Percentiles rank a stretch among this genome's conserved stretches.
Conservation (phyloP, 2,113 vertebrate genomes). For the Cyanoramphus novaezelandiae region DNA sequence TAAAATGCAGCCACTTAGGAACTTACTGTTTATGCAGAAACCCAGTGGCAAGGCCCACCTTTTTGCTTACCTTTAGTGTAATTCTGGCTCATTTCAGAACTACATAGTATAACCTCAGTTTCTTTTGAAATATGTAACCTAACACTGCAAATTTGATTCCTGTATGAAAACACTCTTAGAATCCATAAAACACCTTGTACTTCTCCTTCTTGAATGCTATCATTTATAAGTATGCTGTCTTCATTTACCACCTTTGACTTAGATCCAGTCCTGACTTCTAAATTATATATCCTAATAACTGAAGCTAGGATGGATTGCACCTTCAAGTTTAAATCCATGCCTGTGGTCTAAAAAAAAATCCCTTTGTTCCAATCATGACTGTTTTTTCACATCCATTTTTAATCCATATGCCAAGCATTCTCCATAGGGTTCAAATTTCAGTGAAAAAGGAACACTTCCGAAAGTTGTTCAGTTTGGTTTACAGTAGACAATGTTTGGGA, state of each 20-base stretch:
- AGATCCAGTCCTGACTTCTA: slow-evolving; percentile 30
- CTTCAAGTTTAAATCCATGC: slow-evolving; percentile 29
- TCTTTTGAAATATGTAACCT: slow-evolving; percentile 2
- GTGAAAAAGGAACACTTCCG: slow-evolving; percentile 73
- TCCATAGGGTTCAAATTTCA: slow-evolving; percentile 64
- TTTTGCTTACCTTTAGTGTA: background rate
- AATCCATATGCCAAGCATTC: slow-evolving; percentile 53
- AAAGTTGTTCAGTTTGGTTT: slow-evolving; percentile 77
- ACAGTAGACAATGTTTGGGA: slow-evolving; percentile 72
- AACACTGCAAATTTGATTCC: background rate
- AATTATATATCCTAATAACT: slow-evolving; percentile 46
- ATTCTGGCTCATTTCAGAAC: background rate
- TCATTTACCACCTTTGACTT: slow-evolving; percentile 41
- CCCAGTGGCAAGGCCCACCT: background rate
- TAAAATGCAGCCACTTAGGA: background rate
- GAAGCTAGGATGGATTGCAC: slow-evolving; percentile 28
- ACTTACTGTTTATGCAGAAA: background rate
- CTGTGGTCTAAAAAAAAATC: slow-evolving; percentile 33
- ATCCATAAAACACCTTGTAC: background rate
- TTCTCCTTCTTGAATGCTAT: background rate
- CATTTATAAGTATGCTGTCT: background rate
- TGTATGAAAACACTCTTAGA: slow-evolving; percentile 5
- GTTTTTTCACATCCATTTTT: slow-evolving; percentile 55
- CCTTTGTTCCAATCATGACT: slow-evolving; percentile 42
- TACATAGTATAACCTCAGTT: background rate